phyloP scores from a whole-genome alignment of 2,888 invertebrate genomes.

The Coleophora flavipennella region DNA sequence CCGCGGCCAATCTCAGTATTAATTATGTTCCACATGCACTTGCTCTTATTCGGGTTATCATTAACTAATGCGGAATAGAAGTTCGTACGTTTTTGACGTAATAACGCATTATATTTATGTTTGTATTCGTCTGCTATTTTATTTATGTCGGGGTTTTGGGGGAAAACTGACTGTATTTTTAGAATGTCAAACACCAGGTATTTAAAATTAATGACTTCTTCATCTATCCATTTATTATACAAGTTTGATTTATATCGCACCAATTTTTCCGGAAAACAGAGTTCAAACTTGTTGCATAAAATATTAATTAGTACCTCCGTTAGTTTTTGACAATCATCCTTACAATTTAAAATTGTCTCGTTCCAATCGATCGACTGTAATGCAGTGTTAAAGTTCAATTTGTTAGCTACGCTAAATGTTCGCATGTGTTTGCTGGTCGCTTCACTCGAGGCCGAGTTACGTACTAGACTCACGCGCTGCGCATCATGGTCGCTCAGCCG shows the following conservation, averaged over 20 bases:
- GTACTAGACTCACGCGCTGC: neutral
- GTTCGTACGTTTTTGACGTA: neutral
- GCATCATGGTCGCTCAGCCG: constrained; percentile 1
- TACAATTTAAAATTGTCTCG: neutral
- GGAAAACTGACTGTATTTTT: neutral
- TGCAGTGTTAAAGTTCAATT: neutral
- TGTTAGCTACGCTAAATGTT: neutral
- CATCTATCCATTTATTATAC: neutral
- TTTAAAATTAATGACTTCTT: neutral
- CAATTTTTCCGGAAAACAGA: neutral
- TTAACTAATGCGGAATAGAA: neutral
- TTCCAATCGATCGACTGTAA: neutral
- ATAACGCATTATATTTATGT: neutral
- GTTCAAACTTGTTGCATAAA: neutral
- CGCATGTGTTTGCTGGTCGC: too few species aligned
- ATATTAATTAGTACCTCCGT: neutral
- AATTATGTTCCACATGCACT: neutral
- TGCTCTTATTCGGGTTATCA: neutral
- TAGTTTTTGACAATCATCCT: neutral
- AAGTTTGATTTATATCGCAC: neutral
- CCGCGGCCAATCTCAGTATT: neutral
- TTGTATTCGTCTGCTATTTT: too few species aligned
- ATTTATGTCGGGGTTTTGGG: neutral
- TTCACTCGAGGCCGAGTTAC: too few species aligned
- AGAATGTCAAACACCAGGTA: neutral